Base-by-base conservation (phyloP, 2,113 vertebrate species). In the Ictalurus furcatus region DNA sequence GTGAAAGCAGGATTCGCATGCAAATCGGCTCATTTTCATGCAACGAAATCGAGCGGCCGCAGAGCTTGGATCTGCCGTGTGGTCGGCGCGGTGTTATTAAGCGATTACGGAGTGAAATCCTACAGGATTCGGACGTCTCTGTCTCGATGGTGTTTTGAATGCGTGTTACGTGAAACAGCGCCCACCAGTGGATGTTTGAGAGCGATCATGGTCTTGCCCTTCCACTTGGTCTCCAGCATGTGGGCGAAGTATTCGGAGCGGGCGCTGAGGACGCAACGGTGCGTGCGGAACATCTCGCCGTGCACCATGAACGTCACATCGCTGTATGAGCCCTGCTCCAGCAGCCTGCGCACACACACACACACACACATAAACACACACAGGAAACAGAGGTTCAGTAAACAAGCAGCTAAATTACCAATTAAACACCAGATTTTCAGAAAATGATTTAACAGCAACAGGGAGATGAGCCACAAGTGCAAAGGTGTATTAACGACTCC, bases 171-270 rank as follows among this genome's bases (percentile, higher is more conserved):
- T 8, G 69, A 54, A 54, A 88, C 5, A 44, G 85, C 40, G 40
- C 94, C 91, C 94, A 99, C 98, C 97, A 99, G 91, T 13, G 98
- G 98, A 90, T 99, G 98, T 91, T 97, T 97, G 88, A 99, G 96
- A 21, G 96, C 96, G 90, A 99, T 97, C 85, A 97, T 91, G 63
- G 93, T 97, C 94, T 98, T 99, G 73, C 96, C 97, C 88, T 96
- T 98, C 98, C 98, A 99, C 76, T 98, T 99, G 91, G 96, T 97
- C 91, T 98, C 97, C 91, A 99, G 98, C 97, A 99, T 98, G 88
- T 97, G 96, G 0, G 96, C 96, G n/a, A 99, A 99, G 94, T 99
- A 99, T 86, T 97, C 93, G 0, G 97, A 99, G 52, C 97, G 97
- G 0, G 97, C 97, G 0, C 97, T 94, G 83, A 99, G 97, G 85